Percentiles rank a stretch among this genome's conserved stretches.
phyloP scores from a whole-genome alignment of 2,797 vertebrate genomes.

The Neoniphon sammara region DNA sequence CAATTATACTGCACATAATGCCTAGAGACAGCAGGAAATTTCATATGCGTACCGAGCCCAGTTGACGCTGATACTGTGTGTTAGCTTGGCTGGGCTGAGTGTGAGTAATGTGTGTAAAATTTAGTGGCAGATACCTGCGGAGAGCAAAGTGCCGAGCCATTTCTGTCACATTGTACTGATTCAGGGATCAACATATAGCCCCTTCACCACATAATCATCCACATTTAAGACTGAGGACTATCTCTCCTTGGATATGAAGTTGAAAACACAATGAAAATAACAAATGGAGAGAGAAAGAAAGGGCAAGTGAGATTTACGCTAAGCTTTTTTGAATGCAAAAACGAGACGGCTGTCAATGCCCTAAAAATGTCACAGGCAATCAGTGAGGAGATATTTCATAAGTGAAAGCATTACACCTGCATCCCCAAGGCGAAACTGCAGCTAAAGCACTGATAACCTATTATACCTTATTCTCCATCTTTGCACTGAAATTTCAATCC shows the following conservation, averaged over 20 bases:
- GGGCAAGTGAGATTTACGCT: constrained; percentile 21
- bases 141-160: constrained; percentile 15
- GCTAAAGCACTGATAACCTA: constrained; percentile 71
- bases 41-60: constrained; percentile 31
- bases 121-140: constrained; percentile 16
- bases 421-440: constrained; percentile 77
- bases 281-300: constrained; percentile 8
- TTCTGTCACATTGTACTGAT: constrained; percentile 17
- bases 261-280: constrained; percentile 33
- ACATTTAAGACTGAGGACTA: constrained; percentile 16
- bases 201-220: constrained; percentile 17
- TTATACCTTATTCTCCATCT: constrained; percentile 20
- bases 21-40: constrained; percentile 36
- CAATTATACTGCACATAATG: constrained; percentile 48
- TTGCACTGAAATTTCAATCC: constrained; percentile 28
- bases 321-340: constrained; percentile 40
- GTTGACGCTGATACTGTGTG: constrained; percentile 16
- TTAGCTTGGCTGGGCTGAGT: constrained; percentile 15
- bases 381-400: constrained; percentile 83
- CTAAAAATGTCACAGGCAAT: constrained; percentile 88
- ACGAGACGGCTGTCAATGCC: constrained; percentile 72
- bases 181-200: constrained; percentile 8
- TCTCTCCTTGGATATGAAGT: constrained; percentile 20
- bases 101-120: constrained; percentile 16
- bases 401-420: constrained; percentile 79